phyloP scores from a whole-genome alignment of 2,888 invertebrate genomes.

The Sarcophaga subvicina region DNA sequence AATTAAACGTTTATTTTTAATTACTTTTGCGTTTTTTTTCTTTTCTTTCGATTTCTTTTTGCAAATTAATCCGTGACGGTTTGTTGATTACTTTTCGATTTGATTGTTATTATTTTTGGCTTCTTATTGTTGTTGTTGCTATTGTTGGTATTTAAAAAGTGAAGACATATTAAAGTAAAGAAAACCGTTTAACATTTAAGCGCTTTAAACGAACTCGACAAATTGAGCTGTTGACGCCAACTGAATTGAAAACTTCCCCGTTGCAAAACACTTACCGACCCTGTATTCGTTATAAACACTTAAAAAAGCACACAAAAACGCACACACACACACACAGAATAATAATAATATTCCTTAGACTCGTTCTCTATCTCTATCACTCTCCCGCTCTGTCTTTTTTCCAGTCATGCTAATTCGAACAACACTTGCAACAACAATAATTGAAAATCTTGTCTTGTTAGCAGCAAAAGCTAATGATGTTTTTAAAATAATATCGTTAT shows the following conservation, averaged over 20 bases:
- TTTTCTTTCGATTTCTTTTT: neutral
- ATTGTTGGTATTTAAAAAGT: constrained; percentile 11
- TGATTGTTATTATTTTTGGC: constrained; percentile 22
- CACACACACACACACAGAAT: constrained; percentile 54
- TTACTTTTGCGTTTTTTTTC: neutral
- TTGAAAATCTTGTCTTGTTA: constrained; percentile 63
- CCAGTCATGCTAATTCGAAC: constrained; percentile 41
- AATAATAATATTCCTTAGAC: neutral
- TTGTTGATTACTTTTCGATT: constrained; percentile 34
- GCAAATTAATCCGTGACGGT: constrained; percentile 57
- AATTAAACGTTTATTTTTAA: constrained; percentile 46
- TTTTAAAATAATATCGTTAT: constrained; percentile 14
- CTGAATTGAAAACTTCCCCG: constrained; percentile 75
- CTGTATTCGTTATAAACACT: constrained; percentile 24
- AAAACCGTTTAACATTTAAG: constrained; percentile 58
- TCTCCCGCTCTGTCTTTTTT: neutral
- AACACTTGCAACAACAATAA: constrained; percentile 35
- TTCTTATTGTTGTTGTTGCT: constrained; percentile 22
- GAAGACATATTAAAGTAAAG: constrained; percentile 22
- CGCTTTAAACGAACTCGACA: constrained; percentile 75
- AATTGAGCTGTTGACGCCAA: constrained; percentile 78
- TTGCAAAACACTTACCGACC: constrained; percentile 65
- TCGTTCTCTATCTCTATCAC: neutral
- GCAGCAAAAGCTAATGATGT: constrained; percentile 68
- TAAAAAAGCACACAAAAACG: constrained; percentile 62